phyloP scores from a whole-genome alignment of 37 sponge, comb jelly and placozoan genomes.

The Corticium candelabrum region DNA sequence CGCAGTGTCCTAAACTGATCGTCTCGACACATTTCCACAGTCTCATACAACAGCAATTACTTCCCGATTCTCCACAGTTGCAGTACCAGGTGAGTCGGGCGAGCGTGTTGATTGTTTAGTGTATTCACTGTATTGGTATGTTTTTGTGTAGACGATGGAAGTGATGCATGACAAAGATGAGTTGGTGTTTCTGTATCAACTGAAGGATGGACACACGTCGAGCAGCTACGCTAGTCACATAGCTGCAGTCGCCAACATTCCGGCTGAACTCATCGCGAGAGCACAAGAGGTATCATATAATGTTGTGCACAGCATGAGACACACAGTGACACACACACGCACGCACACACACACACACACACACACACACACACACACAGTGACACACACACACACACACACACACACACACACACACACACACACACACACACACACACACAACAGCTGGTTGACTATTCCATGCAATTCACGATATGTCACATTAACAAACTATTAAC shows the following conservation, averaged over 20 bases:
- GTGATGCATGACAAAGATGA: slow-evolving; percentile 47
- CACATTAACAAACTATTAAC: too few species aligned
- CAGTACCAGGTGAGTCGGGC: slow-evolving; percentile 56
- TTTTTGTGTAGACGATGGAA: slow-evolving; percentile 67
- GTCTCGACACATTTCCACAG: slow-evolving; percentile 95
- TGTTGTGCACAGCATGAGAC: too few species aligned
- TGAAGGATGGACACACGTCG: slow-evolving; percentile 49
- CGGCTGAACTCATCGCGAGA: slow-evolving; percentile 41
- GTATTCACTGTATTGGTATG: background rate
- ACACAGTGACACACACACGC: too few species aligned
- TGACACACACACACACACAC: background rate
- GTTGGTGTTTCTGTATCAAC: slow-evolving; percentile 86
- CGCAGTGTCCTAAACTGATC: slow-evolving; percentile 69
- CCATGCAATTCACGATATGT: too few species aligned
- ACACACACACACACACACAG: background rate
- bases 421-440: too few species aligned
- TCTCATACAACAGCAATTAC: slow-evolving; percentile 62
- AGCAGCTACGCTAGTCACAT: slow-evolving; percentile 83
- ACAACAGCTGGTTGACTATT: too few species aligned
- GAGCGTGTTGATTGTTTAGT: background rate
- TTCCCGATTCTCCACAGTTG: slow-evolving; percentile 50
- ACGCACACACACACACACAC: too few species aligned
- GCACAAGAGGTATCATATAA: slow-evolving; percentile 41
- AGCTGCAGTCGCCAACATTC: slow-evolving; percentile 61
- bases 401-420: too few species aligned